phyloP scores from a whole-genome alignment of 1,140 invertebrate genomes.

The Bicyclus anynana region DNA sequence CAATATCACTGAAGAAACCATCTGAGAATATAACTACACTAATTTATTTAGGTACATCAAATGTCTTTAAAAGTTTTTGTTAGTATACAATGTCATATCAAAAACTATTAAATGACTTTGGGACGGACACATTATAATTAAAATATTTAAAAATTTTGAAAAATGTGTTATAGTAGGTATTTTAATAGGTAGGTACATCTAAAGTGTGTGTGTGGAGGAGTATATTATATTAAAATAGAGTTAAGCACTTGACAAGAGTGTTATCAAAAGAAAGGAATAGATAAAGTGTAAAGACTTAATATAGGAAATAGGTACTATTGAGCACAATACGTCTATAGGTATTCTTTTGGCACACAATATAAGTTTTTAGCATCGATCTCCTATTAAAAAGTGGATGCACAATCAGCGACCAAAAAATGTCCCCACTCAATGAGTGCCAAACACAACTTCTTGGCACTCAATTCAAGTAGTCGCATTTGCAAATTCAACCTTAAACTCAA shows the following conservation, averaged over 20 bases:
- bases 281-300: neutral
- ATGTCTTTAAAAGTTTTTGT: slow-evolving; percentile 6
- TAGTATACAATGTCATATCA: slow-evolving; percentile 31
- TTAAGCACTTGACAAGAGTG: neutral
- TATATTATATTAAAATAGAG: neutral
- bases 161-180: no score
- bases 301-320: neutral
- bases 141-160: slow-evolving; percentile 23
- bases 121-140: slow-evolving; percentile 63
- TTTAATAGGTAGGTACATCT: neutral
- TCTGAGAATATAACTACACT: neutral
- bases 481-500: no score
- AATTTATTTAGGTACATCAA: neutral
- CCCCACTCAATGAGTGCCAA: no score
- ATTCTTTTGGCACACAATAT: neutral
- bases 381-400: no score
- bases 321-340: neutral
- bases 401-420: no score
- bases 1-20: no score
- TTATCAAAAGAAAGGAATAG: neutral
- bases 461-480: no score
- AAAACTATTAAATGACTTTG: slow-evolving; percentile 66
- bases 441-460: no score
- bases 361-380: no score
- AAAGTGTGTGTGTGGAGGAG: neutral